Base-by-base conservation (phyloP, 35 echinoderm and acorn worm genomes). In the Stichopus chloronotus region DNA sequence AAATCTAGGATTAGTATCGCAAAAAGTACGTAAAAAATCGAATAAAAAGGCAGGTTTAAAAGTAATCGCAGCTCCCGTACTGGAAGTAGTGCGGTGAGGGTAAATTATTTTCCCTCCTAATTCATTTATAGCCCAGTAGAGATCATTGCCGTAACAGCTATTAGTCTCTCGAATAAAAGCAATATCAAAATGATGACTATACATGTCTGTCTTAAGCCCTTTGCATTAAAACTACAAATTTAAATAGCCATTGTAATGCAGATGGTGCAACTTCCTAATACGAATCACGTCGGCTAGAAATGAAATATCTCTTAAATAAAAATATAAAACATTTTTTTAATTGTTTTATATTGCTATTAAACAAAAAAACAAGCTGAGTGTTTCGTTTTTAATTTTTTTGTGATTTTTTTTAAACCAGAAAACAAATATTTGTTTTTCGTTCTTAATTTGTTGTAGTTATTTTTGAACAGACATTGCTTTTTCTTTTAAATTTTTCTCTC, bases 141-240 rank as follows among this genome's bases (percentile, higher is more conserved):
- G 11, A 12, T 21, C 52, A 16, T 85, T 30, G 53, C 1, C 17
- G 7, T 55, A 13, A 21, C 6, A 56, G 17, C 82, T 85, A 5
- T 85, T 25, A 16, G 82, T 55, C 57, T 56, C 82, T 25, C 13
- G 82, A 4, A 12, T 55, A n/a, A 85, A 85, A 85, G 2, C n/a
- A 58, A 57, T 85, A 55, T 85, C 82, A n/a, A 85, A 57, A 57
- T 56, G 53, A 58, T 85, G 52, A 14, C 82, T 57, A 16, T 57
- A 56, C 17, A n/a, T n/a, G 56, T 0, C 53, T 57, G 82, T 85
- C 52, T 85, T 9, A 85, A 16, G 52, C 82, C 30, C 53, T 21
- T 85, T 5, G 19, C 52, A 85, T 85, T 85, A 56, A 56, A 56
- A 85, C 82, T 85, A 21, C 82, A 22, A 7, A 83, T 83, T 10